Evolutionary conservation across 2,888 invertebrate genomes (phyloP).

Genomic region (Brachycybe producta): DNA sequence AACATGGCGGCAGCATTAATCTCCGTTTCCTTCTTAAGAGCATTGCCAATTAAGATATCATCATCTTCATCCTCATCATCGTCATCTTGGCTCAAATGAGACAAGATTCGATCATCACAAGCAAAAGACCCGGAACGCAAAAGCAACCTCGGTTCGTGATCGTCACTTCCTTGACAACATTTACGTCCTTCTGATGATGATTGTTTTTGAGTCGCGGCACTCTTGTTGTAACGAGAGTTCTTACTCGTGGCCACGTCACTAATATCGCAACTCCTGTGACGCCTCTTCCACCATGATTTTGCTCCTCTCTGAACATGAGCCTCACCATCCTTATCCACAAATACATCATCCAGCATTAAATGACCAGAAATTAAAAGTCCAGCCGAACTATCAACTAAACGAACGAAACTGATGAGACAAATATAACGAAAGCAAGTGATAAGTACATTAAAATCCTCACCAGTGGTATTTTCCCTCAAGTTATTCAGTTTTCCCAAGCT

Average conservation of each 20-base stretch:
- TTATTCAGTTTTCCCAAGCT: conserved; percentile 24
- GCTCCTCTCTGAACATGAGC: conserved; percentile 15
- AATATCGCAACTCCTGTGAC: not conserved
- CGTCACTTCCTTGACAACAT: too few relatives aligned
- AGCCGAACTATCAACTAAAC: conserved; percentile 38
- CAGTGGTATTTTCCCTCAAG: conserved; percentile 8
- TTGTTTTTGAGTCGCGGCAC: not conserved
- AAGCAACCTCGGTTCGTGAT: conserved; percentile 12
- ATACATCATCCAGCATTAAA: conserved; percentile 18
- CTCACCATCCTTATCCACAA: conserved; percentile 23
- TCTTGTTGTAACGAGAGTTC: not conserved
- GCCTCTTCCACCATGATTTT: not conserved
- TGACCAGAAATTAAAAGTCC: conserved; percentile 42
- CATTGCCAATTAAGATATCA: conserved; percentile 20
- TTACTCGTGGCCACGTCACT: not conserved
- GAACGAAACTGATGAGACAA: not conserved
- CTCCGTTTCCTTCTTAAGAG: conserved; percentile 11
- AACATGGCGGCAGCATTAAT: too few relatives aligned
- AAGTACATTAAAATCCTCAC: not conserved
- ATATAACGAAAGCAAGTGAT: not conserved
- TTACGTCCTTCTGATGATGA: too few relatives aligned
- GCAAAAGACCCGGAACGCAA: conserved; percentile 58
- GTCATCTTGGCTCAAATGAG: conserved; percentile 23
- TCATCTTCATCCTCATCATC: conserved; percentile 15
- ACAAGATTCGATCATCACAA: conserved; percentile 58